Percentiles rank a stretch among this genome's conserved stretches.
phyloP scores from a whole-genome alignment of 2,888 invertebrate species.

The Cybosia mesomella region DNA sequence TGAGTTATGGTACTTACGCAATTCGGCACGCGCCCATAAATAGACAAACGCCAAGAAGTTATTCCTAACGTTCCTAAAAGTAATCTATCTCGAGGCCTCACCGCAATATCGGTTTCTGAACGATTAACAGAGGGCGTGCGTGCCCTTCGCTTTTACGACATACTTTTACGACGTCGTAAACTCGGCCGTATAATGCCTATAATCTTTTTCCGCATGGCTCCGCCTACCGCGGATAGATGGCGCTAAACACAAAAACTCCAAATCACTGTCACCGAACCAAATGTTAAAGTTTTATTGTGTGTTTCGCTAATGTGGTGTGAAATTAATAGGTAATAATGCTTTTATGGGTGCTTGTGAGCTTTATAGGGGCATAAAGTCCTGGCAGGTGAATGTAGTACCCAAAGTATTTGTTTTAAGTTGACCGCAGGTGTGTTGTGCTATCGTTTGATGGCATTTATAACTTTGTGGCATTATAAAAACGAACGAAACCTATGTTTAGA shows the following conservation, averaged over 20 bases:
- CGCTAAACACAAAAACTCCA: conserved; percentile 78
- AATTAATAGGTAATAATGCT: conserved; percentile 87
- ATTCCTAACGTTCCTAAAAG: conserved; percentile 79
- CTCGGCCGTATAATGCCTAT: conserved; percentile 82
- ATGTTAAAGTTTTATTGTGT: conserved; percentile 86
- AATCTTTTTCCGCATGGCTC: conserved; percentile 82
- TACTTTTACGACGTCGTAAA: conserved; percentile 86
- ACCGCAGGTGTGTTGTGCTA: conserved; percentile 71
- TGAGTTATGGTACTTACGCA: conserved; percentile 62
- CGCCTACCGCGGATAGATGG: conserved; percentile 73
- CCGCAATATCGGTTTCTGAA: conserved; percentile 86
- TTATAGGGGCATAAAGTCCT: conserved; percentile 82
- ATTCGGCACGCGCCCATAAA: conserved; percentile 75
- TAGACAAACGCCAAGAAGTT: conserved; percentile 82
- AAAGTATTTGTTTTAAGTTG: conserved; percentile 79
- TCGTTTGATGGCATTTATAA: conserved; percentile 61
- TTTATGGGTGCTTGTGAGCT: conserved; percentile 84
- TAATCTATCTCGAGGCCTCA: conserved; percentile 85
- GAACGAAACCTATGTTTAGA: conserved; percentile 47
- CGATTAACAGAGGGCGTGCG: conserved; percentile 87
- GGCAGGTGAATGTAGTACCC: conserved; percentile 75
- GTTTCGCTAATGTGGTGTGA: conserved; percentile 87
- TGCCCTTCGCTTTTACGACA: conserved; percentile 85
- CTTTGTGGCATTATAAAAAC: conserved; percentile 63
- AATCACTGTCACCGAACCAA: conserved; percentile 81